A percentile compares a stretch with the other conserved stretches of the same genome.
phyloP scores from a whole-genome alignment of 2,888 invertebrate genomes.

The Tetragonula carbonaria region DNA sequence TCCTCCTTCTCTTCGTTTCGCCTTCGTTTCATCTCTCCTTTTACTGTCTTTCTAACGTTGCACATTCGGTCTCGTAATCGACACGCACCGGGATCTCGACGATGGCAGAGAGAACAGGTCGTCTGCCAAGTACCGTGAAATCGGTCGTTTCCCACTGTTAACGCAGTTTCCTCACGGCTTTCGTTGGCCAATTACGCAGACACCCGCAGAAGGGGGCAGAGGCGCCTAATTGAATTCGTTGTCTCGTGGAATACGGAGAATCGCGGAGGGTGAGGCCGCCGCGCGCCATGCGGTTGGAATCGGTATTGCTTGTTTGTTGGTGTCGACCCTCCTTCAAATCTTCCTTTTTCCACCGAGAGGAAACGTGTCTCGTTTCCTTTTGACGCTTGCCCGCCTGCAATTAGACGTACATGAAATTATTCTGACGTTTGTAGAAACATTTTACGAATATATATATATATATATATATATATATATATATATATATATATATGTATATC shows the following conservation, averaged over 20 bases:
- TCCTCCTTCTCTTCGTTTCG: neutral
- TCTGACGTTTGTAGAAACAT: no score
- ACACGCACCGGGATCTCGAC: constrained; percentile 16
- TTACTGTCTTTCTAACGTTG: constrained; percentile 36
- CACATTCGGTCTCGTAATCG: constrained; percentile 28
- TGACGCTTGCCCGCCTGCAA: neutral
- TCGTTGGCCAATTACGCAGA: constrained; percentile 23
- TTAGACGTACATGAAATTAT: neutral
- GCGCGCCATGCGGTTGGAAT: constrained; percentile 22
- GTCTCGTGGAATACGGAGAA: constrained; percentile 28
- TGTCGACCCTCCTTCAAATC: neutral
- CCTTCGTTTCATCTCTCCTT: neutral
- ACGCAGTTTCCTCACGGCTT: constrained; percentile 36
- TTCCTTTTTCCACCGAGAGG: neutral
- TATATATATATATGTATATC: no score
- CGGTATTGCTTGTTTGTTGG: constrained; percentile 11
- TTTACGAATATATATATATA: no score
- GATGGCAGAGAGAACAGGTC: neutral
- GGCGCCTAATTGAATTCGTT: constrained; percentile 30
- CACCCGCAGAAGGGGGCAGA: constrained; percentile 5
- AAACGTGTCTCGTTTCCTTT: neutral
- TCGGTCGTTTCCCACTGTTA: constrained; percentile 27
- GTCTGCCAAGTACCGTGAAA: constrained; percentile 31
- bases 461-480: no score
- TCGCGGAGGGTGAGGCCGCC: constrained; percentile 13